Evolutionary conservation across 2,797 vertebrate genomes (phyloP).

Genomic region (Muscicapa striata): DNA sequence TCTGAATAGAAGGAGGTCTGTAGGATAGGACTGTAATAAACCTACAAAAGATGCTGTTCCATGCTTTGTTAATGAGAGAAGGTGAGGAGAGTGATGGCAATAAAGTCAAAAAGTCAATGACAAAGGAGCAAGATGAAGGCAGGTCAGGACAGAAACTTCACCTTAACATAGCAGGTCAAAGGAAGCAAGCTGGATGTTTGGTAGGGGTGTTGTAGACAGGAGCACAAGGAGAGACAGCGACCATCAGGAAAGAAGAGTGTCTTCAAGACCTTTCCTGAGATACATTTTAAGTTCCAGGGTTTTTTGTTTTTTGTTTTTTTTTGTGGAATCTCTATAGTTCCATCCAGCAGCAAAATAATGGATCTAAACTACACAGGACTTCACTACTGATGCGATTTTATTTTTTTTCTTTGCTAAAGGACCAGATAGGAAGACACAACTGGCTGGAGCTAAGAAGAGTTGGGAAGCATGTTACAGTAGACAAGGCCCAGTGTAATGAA

Average conservation of each 20-base stretch:
- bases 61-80: neutral
- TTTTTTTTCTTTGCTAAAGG: neutral
- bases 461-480: neutral
- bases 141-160: neutral
- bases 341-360: neutral
- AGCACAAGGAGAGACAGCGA: neutral
- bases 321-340: neutral
- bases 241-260: neutral
- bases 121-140: neutral
- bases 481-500: neutral
- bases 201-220: too few relatives aligned
- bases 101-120: neutral
- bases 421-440: neutral
- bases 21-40: neutral
- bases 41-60: neutral
- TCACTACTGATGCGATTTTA: rapidly evolving
- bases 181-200: neutral
- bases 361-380: neutral
- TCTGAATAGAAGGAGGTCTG: neutral
- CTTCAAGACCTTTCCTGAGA: neutral
- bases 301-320: too few relatives aligned
- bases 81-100: neutral
- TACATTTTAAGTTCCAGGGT: neutral
- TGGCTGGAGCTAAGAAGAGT: neutral
- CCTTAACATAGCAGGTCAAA: neutral